These are phyloP conservation scores for Gallirallus australis DNA, from an alignment of 2,797 vertebrate species.

Conservation along the genomic window DNA sequence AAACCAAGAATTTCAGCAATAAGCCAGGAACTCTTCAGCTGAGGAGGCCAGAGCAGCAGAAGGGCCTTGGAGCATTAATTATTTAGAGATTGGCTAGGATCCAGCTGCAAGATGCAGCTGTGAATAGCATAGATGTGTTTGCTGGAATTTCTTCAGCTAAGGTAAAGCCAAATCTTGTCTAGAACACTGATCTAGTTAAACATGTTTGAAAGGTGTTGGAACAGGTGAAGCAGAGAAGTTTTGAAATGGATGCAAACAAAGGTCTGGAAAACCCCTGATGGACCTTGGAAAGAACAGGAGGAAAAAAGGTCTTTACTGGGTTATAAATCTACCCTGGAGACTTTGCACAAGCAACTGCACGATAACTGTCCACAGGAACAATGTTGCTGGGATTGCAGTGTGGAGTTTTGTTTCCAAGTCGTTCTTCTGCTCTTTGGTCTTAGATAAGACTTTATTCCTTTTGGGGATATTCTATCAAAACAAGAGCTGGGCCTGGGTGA, in stretches of 20 bases:
- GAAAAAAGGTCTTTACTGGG: not conserved
- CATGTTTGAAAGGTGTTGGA: not conserved
- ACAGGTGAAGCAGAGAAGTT: not conserved
- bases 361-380: not conserved
- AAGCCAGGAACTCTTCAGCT: not conserved
- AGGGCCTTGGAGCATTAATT: constrained; percentile 4
- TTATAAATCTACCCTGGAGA: not conserved
- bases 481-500: not conserved
- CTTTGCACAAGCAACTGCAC: not conserved
- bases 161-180: not conserved
- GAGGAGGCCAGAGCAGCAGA: not conserved
- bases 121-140: not conserved
- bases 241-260: not conserved
- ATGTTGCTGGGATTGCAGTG: not conserved
- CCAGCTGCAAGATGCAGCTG: not conserved
- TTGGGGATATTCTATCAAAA: not conserved
- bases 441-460: not conserved
- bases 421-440: not conserved
- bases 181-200: not conserved
- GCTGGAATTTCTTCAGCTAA: not conserved
- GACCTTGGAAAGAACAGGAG: not conserved
- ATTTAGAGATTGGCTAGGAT: not conserved
- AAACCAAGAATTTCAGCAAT: not conserved
- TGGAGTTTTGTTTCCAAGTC: not conserved
- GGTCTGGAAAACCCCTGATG: not conserved